Base-by-base conservation (phyloP, 1,140 invertebrate species). In the Lasioglossum albipes region DNA sequence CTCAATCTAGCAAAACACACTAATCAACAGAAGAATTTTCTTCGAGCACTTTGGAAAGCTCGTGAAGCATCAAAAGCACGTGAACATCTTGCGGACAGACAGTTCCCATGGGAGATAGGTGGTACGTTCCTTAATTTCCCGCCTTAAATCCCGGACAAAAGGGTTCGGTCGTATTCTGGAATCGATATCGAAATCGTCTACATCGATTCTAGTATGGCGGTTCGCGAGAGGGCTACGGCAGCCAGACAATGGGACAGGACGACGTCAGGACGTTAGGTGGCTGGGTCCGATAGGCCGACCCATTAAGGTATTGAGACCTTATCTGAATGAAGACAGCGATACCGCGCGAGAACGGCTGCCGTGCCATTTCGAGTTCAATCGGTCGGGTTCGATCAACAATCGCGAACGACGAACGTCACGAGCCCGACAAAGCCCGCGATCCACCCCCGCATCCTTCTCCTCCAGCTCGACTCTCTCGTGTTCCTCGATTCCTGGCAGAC, bases 291-390 rank as follows among this genome's bases (percentile, higher is more conserved):
- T 83, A 86, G 62, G 45, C 52, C 73, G 84, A 76, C 54, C 86
- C 83, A 90, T 91, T 91, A 90, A 76, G 84, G 84, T 80, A 91
- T 91, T 87, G 90, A 87, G 84, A 86, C 84, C 86, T 89, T 91
- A 91, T 92, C 90, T 88, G 90, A 91, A 91, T 91, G 90, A 91
- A 91, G 85, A 89, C 83, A 87, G 66, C 75, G 81, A 81, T 89
- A 89, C 79, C 74, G 73, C 42, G 54, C 64, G 83, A 83, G 79
- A 69, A 68, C 69, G 61, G 59, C 83, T 57, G 69, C 76, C 73
- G 45, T 65, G 70, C 81, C 81, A 88, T 88, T 89, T 88, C 85
- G 74, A 87, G 82, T 76, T 79, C 62, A 27, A 86, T 86, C 73
- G 36, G 20, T 22, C 18, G 45, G 66, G 27, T 27, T 64, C 76